These are phyloP conservation scores for Tachycineta bicolor DNA, from an alignment of 2,113 vertebrate species.

Conservation along the genomic window DNA sequence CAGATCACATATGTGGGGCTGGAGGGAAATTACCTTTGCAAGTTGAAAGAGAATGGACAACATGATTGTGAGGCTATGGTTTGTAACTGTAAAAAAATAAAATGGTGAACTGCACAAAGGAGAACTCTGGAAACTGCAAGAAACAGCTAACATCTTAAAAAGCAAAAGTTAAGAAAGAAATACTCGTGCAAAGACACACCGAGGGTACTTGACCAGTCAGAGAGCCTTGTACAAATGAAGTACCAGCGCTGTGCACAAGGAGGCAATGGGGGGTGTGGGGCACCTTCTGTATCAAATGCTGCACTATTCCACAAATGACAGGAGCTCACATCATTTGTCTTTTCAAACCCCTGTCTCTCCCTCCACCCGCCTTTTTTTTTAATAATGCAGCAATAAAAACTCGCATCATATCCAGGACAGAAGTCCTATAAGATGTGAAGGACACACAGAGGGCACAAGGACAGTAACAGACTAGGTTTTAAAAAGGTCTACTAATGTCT, in stretches of 20 bases:
- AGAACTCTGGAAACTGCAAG: background rate
- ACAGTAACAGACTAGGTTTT: background rate
- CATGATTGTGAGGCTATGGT: background rate
- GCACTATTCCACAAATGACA: background rate
- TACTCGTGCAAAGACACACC: background rate
- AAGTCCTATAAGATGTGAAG: background rate
- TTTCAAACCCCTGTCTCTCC: background rate
- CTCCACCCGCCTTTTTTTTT: fast-evolving
- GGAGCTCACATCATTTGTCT: background rate
- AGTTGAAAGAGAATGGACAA: background rate
- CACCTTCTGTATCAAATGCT: background rate
- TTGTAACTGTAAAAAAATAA: background rate
- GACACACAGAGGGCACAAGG: background rate
- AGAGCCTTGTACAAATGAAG: background rate
- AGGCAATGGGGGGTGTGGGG: fast-evolving
- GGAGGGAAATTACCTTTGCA: background rate
- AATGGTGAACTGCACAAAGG: fast-evolving
- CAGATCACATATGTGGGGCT: background rate
- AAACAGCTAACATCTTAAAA: background rate
- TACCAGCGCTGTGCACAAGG: background rate
- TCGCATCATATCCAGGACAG: background rate
- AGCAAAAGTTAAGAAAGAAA: background rate
- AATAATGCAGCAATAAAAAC: background rate
- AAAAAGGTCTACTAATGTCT: background rate
- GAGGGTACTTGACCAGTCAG: background rate